Evolutionary conservation across 23 tunicate species (phyloP), one percentile per base, ranked within the genome.

Genomic region (Trididemnum miniatum): DNA sequence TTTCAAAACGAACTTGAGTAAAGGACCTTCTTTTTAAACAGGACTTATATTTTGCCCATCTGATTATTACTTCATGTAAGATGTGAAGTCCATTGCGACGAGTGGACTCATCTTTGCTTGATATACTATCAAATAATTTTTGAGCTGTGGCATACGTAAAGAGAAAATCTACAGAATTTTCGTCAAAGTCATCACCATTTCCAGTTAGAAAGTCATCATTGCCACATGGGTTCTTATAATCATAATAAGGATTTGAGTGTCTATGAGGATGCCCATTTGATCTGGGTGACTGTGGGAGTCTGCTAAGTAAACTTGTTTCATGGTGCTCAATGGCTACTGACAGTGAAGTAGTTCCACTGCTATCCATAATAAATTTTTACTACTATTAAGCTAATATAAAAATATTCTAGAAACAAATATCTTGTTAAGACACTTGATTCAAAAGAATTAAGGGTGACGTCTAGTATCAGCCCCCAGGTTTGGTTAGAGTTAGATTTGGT

Each of bases 111-210:
- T 89, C 88, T 83, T 44, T 84, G 80, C 79, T 84, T 35, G 95
- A 77, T 51, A 89, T 59, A 60, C 50, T 84, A 50, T 84, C 29
- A 62, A 62, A 88, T 23, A 78, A 80, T 54, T 32, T 63, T 75
- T 88, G 93, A 12, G 87, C 74, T 4, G 72, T 77, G 5, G 76
- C 93, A 77, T 88, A 82, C 31, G 83, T 83, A 20, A 62, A 62
- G 4, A 4, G 4, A 12, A 49, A 9, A 12, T 62, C 29, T 24
- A 20, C 67, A 62, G 15, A 22, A 62, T n/a, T 62, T 3, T 62
- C n/a, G n/a, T 62, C 67, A 62, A 12, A 44, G 54, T 44, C 54
- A 44, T 9, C 15, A 9, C 54, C 54, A 15, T 44, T 44, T 15
- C 9, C 15, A 7, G 9, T 9, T 15, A 7, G 12, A 44, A 44